Base-by-base conservation (phyloP, 2,888 invertebrate species). In the Atethmia centrago region DNA sequence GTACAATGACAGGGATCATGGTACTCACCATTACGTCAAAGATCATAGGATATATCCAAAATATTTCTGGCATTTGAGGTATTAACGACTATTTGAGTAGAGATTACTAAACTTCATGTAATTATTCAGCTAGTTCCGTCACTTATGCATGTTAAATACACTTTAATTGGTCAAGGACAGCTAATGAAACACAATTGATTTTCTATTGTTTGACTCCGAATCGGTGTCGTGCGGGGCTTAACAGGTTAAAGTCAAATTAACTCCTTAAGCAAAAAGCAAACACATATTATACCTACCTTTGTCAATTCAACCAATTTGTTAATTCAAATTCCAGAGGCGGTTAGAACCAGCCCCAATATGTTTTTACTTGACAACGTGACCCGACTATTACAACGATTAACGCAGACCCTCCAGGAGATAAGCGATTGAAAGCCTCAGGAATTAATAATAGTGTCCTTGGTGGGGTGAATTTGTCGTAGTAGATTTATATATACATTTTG, bases 331-430 rank as follows among this genome's bases (percentile, higher is more conserved):
- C 66, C 25, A 51, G 53, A 36, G 21, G n/a, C 66, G 63, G 58
- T 55, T 69, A 42, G n/a, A 45, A 68, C 19, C 25, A 59, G 2
- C 25, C 59, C 59, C 70, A 77, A 77, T 82, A 69, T 79, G 83
- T 81, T 81, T 81, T 79, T 82, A 80, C 79, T 68, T 75, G 45
- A 51, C 61, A 51, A 79, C 83, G 82, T 82, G 79, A 63, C 58
- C 56, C 59, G 83, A 74, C 66, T 79, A 42, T 59, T 51, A 73
- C 56, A 66, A 77, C 69, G 47, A 79, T 49, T 82, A 74, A 82
- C 70, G 42, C 12, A 14, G 63, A 70, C 74, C 81, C 62, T 79
- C 66, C 51, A 69, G 9, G 40, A 74, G 81, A 83, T 79, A 79
- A 82, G 79, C 75, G 58, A 51, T 58, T 40, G 59, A 47, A 79